Evolutionary conservation across 2,113 vertebrate genomes (phyloP), one percentile per base, ranked within the genome.

Genomic region (Gallinago media): DNA sequence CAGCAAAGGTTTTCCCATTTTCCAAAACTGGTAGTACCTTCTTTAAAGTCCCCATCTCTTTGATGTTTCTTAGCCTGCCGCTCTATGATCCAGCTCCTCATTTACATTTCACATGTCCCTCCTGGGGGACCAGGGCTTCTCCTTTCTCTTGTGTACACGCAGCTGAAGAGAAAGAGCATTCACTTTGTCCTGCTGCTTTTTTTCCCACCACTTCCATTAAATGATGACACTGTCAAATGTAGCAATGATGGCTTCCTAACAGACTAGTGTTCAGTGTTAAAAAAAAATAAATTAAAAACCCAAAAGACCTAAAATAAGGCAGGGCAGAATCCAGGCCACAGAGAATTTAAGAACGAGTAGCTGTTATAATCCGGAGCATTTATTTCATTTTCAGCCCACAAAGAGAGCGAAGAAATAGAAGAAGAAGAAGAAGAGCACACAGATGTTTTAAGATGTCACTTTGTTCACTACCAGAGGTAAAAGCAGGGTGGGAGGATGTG

Each of bases 61-160:
- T 4, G 1, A 6, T 6, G 9, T 47, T 77, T 81, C 19, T 67
- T 55, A 61, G 27, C 4, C 12, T 0, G 1, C 31, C 49, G 19
- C 44, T 73, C 31, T n/a, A 4, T 59, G 14, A 59, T 29, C 40
- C 67, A 8, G 12, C 27, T 83, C 32, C 14, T 80, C 49, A n/a
- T 3, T 29, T 54, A 44, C 5, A 47, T 61, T 55, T 73, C 27
- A 44, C 32, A 11, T 5, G 8, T 52, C 34, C 12, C 12, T 65
- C n/a, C 27, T 11, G 0, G 27, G 40, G 5, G 4, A 76, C 25
- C 23, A 31, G 29, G n/a, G 18, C 32, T 80, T 36, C 58, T 78
- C 15, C 38, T 18, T 59, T 25, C 56, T 76, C 86, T 47, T n/a
- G 20, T 13, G 34, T 40, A 34, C 10, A 32, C 20, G 14, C 13